Evolutionary conservation across 2,888 invertebrate genomes (phyloP), one percentile per base, ranked within the genome.

Genomic region (Ernsta delagoae): DNA sequence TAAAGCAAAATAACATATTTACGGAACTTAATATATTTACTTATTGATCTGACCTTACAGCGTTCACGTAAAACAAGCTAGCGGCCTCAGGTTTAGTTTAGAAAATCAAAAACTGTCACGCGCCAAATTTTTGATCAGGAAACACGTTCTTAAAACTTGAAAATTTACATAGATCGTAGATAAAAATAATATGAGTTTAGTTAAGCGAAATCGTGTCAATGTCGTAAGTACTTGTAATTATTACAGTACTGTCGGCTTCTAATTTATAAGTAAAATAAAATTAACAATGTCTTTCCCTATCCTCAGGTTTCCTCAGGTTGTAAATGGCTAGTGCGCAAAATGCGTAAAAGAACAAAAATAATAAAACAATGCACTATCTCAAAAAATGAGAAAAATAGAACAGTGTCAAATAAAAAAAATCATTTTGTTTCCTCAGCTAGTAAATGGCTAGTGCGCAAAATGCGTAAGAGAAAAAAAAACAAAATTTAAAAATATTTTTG

Each of bases 1-100:
- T 53, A 11, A 53, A 53, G 9, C 24, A 53, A 56, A 61, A 62
- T 63, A 69, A 69, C 69, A 59, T 69, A 62, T 69, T 69, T 62
- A 69, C 68, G 68, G 68, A 69, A 69, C 69, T 69, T 31, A 53
- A 34, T 4, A 50, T 43, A 60, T 68, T 34, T 31, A 39, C 56
- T 59, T 31, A 31, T 45, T 59, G 43, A 31, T 59, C 43, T 57
- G 63, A 59, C 69, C 69, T 63, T 69, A 57, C 8, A 43, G 48
- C 36, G n/a, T 43, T 43, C 16, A 48, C 57, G 36, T 48, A 16
- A 56, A 56, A 60, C 53, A 48, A 65, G 39, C 4, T 11, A 50
- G 43, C 16, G 63, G 41, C 69, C 69, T 69, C 63, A 69, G 39
- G 36, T 43, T 36, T n/a, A 50, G 16, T 43, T 36, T n/a, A 50